phyloP scores from a whole-genome alignment of 1,140 invertebrate genomes.

The Pseudomyrmex sp. region DNA sequence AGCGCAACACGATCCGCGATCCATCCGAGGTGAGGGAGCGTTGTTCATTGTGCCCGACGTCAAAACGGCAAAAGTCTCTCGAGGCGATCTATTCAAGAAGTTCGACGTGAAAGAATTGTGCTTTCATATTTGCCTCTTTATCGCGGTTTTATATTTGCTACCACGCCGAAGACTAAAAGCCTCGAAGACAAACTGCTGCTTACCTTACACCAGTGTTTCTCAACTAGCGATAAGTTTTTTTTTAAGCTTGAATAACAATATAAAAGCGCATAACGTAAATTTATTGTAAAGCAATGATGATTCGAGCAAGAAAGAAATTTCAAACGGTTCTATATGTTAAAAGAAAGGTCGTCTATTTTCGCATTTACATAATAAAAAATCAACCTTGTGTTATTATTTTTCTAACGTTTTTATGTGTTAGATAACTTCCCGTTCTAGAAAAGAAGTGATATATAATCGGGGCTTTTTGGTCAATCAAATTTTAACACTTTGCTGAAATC shows the following conservation, averaged over 20 bases:
- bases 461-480: too few relatives aligned
- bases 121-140: slow-evolving; percentile 24
- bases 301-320: too few relatives aligned
- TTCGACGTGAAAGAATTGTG: slow-evolving; percentile 34
- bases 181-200: background rate
- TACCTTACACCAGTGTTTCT: slow-evolving; percentile 1
- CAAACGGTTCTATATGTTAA: background rate
- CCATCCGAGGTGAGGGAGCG: background rate
- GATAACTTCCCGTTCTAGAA: too few relatives aligned
- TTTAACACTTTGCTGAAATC: too few relatives aligned
- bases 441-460: too few relatives aligned
- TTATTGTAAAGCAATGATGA: too few relatives aligned
- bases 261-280: too few relatives aligned
- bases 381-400: too few relatives aligned
- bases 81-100: slow-evolving; percentile 1
- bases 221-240: background rate
- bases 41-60: slow-evolving; percentile 8
- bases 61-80: background rate
- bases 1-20: slow-evolving; percentile 50
- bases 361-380: too few relatives aligned
- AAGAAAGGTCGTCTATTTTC: background rate
- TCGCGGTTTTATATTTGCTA: slow-evolving; percentile 33
- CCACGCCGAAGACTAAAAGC: slow-evolving; percentile 17
- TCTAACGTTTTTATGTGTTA: too few relatives aligned
- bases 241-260: background rate